Conservation (phyloP, 2,797 vertebrate genomes). For the Arrhamphus sclerolepis region DNA sequence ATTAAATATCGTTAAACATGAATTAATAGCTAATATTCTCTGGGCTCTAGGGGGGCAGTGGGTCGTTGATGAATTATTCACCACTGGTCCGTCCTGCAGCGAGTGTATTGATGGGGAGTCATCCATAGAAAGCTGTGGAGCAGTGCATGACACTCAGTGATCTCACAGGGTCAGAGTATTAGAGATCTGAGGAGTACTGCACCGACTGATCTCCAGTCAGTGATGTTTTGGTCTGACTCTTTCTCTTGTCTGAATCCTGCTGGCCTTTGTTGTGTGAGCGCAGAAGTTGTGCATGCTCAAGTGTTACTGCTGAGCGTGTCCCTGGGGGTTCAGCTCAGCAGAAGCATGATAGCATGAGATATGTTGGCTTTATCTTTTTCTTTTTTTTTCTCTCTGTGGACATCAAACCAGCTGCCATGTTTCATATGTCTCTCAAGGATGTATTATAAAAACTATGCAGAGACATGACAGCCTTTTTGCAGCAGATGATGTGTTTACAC, state of each 20-base stretch:
- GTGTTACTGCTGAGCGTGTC: slow-evolving; percentile 17
- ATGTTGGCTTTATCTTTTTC: slow-evolving; percentile 26
- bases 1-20: slow-evolving; percentile 1
- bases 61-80: slow-evolving; percentile 38
- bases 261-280: slow-evolving; percentile 19
- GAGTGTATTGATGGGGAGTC: slow-evolving; percentile 19
- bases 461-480: slow-evolving; percentile 24
- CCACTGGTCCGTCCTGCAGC: slow-evolving; percentile 31
- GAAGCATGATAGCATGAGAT: slow-evolving; percentile 14
- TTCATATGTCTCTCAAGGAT: slow-evolving; percentile 5
- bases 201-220: slow-evolving; percentile 48
- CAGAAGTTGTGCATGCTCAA: slow-evolving; percentile 1
- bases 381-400: not conserved
- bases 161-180: slow-evolving; percentile 55
- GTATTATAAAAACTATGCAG: slow-evolving; percentile 9
- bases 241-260: not conserved
- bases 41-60: slow-evolving; percentile 9
- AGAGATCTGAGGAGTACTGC: slow-evolving; percentile 39
- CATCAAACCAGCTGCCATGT: slow-evolving; percentile 16
- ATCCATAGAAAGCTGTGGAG: slow-evolving; percentile 30
- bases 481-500: slow-evolving; percentile 27
- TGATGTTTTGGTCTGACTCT: slow-evolving; percentile 37
- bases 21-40: slow-evolving; percentile 13
- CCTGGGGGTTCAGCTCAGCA: slow-evolving; percentile 22
- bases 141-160: slow-evolving; percentile 30